Conservation (phyloP, 2,888 invertebrate species). For the Notodonta ziczac region DNA sequence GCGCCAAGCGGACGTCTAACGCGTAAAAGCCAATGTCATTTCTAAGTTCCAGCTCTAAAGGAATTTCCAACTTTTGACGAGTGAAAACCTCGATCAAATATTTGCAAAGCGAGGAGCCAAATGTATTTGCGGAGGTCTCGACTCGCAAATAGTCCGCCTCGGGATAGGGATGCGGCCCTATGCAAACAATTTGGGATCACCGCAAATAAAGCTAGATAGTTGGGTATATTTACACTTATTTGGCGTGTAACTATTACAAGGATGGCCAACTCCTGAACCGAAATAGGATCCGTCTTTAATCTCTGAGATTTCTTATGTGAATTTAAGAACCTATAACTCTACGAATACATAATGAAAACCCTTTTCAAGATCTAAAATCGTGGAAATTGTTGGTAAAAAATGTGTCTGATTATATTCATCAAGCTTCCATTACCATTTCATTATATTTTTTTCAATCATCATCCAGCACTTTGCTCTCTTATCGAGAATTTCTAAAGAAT, state of each 20-base stretch:
- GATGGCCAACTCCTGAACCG: too few relatives aligned
- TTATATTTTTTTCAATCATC: too few relatives aligned
- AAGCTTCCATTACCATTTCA: not conserved
- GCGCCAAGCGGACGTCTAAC: too few relatives aligned
- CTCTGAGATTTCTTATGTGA: too few relatives aligned
- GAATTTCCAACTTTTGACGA: not conserved
- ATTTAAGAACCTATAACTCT: too few relatives aligned
- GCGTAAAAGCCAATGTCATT: not conserved
- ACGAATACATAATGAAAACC: too few relatives aligned
- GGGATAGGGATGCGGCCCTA: slow-evolving; percentile 17
- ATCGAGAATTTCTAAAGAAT: too few relatives aligned
- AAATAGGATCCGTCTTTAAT: too few relatives aligned
- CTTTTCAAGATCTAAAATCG: too few relatives aligned
- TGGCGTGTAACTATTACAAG: not conserved
- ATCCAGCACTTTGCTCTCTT: not conserved
- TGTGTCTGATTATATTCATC: not conserved
- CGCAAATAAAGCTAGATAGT: slow-evolving; percentile 17
- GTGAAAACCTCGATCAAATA: slow-evolving; percentile 1
- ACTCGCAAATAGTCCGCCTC: not conserved
- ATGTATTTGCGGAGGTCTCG: slow-evolving; percentile 2
- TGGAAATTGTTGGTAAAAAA: not conserved
- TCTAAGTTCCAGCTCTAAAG: not conserved
- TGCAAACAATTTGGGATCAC: slow-evolving; percentile 19
- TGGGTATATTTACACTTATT: slow-evolving; percentile 12
- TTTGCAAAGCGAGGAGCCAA: not conserved